phyloP scores from a whole-genome alignment of 2,113 vertebrate species.

The Centrocercus urophasianus region DNA sequence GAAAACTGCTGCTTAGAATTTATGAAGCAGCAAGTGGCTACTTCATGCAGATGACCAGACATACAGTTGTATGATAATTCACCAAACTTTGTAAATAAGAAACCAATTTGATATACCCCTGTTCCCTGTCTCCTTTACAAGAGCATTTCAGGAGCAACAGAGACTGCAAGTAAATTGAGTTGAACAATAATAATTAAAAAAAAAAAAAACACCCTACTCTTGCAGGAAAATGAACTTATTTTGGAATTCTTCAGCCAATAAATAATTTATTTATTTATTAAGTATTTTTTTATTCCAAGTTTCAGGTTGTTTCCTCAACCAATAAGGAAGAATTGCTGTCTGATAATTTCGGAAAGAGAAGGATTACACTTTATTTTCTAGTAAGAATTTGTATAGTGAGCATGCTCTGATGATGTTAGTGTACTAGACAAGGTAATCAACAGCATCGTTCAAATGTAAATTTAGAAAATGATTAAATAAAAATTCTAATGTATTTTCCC shows the following conservation, averaged over 20 bases:
- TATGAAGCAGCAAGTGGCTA: not conserved
- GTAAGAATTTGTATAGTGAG: not conserved
- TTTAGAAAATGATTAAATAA: slow-evolving; percentile 32
- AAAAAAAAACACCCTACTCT: not conserved
- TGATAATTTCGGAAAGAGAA: not conserved
- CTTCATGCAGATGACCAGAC: not conserved
- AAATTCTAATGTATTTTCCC: not conserved
- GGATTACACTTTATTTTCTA: not conserved
- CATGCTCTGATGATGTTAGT: not conserved
- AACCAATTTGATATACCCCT: not conserved
- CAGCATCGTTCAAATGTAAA: slow-evolving; percentile 44
- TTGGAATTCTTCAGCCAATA: not conserved
- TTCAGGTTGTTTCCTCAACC: not conserved
- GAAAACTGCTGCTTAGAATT: not conserved
- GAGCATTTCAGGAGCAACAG: not conserved
- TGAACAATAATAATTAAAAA: not conserved
- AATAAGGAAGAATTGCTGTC: not conserved
- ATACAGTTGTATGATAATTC: not conserved
- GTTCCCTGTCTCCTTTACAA: not conserved
- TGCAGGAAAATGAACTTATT: not conserved
- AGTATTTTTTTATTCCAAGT: not conserved
- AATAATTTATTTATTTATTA: not conserved
- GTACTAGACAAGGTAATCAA: slow-evolving; percentile 21
- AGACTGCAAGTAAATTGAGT: not conserved
- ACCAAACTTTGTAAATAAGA: not conserved